Evolutionary conservation across 2,888 invertebrate species (phyloP), one percentile per base, ranked within the genome.

Genomic region (Nemoura dubitans): DNA sequence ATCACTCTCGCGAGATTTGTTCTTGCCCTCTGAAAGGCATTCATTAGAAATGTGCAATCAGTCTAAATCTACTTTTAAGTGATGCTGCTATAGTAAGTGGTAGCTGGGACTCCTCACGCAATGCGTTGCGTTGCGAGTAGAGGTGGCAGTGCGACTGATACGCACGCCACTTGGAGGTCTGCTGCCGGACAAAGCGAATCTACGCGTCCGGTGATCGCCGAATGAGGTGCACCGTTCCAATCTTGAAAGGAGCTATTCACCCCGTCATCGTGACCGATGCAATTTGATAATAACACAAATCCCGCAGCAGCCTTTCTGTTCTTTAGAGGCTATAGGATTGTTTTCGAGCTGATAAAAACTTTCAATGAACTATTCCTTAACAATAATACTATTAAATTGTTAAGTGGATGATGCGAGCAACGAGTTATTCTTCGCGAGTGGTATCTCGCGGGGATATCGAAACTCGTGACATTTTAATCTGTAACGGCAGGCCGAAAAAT

Each of bases 61-160:
- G 21, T 7, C 59, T 1, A 59, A 59, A 59, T 59, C 59, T 59
- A 59, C 59, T 59, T 59, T 59, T 59, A 59, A 59, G 59, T 59
- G 59, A 59, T 21, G 59, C 21, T 59, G 59, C 59, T 21, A 59
- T 59, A 3, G 21, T 59, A 59, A 59, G 59, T 59, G 59, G 36
- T 36, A 36, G 59, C 59, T 59, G 6, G 16, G 16, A 59, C 2
- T 16, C 6, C n/a, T 2, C 78, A 78, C 78, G 78, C 78, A 78
- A 78, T 78, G 78, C 78, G 78, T 78, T 78, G 27, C 16, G 25
- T n/a, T n/a, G n/a, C n/a, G n/a, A n/a, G n/a, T n/a, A n/a, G n/a
- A n/a, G n/a, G n/a, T n/a, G n/a, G n/a, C n/a, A n/a, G n/a, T 78
- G 27, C 78, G 36, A 36, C 36, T 10, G 59, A 21, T 59, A 59